Evolutionary conservation across 2,888 invertebrate genomes (phyloP).

Genomic region (Polydesmus complanatus): DNA sequence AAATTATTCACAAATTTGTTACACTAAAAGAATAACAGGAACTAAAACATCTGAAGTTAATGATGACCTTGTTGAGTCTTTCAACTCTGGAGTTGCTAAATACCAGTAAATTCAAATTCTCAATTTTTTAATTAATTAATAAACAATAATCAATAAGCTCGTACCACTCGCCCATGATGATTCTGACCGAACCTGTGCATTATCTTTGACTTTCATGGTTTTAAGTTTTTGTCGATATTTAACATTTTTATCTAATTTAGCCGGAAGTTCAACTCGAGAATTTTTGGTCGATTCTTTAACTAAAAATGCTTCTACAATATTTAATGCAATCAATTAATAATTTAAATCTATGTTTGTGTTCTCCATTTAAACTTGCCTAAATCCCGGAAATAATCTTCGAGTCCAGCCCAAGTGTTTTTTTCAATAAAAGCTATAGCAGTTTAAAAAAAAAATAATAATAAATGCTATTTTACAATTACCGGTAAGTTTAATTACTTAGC

Average conservation of each 20-base stretch:
- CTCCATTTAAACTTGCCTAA: slow-evolving; percentile 32
- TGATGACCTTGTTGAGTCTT: not conserved
- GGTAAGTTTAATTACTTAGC: slow-evolving; percentile 23
- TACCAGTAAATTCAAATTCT: not conserved
- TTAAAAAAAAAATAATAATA: not conserved
- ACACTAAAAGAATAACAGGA: slow-evolving; percentile 13
- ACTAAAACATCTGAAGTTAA: slow-evolving; percentile 9
- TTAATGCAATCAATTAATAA: too few relatives aligned
- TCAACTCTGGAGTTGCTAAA: not conserved
- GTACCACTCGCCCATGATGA: not conserved
- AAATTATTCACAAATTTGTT: not conserved
- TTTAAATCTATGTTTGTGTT: not conserved
- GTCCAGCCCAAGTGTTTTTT: slow-evolving; percentile 70
- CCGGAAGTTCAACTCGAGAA: not conserved
- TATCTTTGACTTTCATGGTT: not conserved
- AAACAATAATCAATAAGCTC: too few relatives aligned
- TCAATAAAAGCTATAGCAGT: slow-evolving; percentile 60
- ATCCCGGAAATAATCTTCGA: slow-evolving; percentile 66
- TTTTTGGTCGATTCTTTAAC: slow-evolving; percentile 5
- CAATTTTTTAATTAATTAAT: too few relatives aligned
- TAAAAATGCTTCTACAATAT: slow-evolving; percentile 3
- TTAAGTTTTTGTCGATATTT: not conserved
- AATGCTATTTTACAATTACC: slow-evolving; percentile 1
- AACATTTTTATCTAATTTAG: not conserved
- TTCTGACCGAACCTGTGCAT: not conserved